Conservation (phyloP, 1,140 invertebrate genomes). For the Temnothorax longispinosus region DNA sequence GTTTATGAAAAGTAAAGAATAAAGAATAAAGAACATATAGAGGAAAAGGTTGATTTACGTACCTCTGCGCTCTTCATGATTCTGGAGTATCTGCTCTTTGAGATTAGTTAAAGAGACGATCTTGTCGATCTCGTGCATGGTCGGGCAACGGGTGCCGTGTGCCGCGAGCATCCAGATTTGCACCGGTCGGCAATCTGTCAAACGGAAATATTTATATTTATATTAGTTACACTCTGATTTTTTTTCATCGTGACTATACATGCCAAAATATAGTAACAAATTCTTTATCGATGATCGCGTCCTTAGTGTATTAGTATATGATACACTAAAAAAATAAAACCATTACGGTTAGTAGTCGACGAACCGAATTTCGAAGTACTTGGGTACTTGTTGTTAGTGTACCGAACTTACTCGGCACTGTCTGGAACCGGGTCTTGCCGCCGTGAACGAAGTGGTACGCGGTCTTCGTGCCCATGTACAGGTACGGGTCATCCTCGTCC, state of each 20-base stretch:
- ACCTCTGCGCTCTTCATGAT: slow-evolving; percentile 75
- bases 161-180: slow-evolving; percentile 81
- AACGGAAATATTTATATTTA: background rate
- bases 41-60: slow-evolving; percentile 57
- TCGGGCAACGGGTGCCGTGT: slow-evolving; percentile 80
- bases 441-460: slow-evolving; percentile 84
- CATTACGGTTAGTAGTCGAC: too few relatives aligned
- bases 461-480: slow-evolving; percentile 84
- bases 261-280: too few relatives aligned
- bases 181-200: slow-evolving; percentile 77
- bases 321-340: too few relatives aligned
- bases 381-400: too few relatives aligned
- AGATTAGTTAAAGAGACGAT: slow-evolving; percentile 73
- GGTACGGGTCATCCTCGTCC: slow-evolving; percentile 83
- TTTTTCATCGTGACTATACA: background rate
- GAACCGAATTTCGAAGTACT: too few relatives aligned
- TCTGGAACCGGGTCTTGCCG: slow-evolving; percentile 77
- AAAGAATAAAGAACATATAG: too few relatives aligned
- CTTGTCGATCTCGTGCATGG: slow-evolving; percentile 57
- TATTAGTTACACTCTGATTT: background rate
- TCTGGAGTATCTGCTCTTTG: slow-evolving; percentile 76
- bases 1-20: background rate
- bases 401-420: slow-evolving; percentile 80
- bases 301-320: too few relatives aligned
- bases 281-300: too few relatives aligned